Evolutionary conservation across 1,140 invertebrate genomes (phyloP).

Genomic region (Asbolus verrucosus): DNA sequence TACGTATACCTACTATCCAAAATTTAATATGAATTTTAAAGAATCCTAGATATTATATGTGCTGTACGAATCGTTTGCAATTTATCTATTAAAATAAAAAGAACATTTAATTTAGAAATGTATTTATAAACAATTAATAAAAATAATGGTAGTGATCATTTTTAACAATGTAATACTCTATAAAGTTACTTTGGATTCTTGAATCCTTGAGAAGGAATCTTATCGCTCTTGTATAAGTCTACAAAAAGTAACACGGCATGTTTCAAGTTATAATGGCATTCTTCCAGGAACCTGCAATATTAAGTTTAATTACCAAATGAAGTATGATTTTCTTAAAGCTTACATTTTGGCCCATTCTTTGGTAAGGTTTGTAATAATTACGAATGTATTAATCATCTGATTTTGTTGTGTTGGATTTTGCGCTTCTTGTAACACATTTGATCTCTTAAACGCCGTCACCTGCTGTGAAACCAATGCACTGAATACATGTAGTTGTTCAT

Average conservation of each 20-base stretch:
- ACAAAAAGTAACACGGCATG: constrained; percentile 81
- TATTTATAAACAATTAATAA: too few species aligned
- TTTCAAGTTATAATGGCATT: constrained; percentile 87
- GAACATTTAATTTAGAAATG: too few species aligned
- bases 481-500: constrained; percentile 84
- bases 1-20: too few species aligned
- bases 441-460: constrained; percentile 52
- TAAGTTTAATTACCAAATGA: constrained; percentile 34
- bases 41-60: too few species aligned
- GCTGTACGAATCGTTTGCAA: too few species aligned
- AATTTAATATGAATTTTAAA: too few species aligned
- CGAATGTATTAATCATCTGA: constrained; percentile 76
- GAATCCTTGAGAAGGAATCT: constrained; percentile 85
- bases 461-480: constrained; percentile 78
- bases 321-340: too few species aligned
- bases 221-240: constrained; percentile 78
- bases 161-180: too few species aligned
- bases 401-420: constrained; percentile 45
- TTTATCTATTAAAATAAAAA: too few species aligned
- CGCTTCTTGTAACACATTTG: constrained; percentile 39
- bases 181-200: too few species aligned
- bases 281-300: constrained; percentile 81
- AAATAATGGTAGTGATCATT: too few species aligned
- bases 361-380: constrained; percentile 84
- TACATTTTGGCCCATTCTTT: constrained; percentile 83